phyloP scores from a whole-genome alignment of 2,113 vertebrate genomes.

The Myrmecophaga tridactyla region DNA sequence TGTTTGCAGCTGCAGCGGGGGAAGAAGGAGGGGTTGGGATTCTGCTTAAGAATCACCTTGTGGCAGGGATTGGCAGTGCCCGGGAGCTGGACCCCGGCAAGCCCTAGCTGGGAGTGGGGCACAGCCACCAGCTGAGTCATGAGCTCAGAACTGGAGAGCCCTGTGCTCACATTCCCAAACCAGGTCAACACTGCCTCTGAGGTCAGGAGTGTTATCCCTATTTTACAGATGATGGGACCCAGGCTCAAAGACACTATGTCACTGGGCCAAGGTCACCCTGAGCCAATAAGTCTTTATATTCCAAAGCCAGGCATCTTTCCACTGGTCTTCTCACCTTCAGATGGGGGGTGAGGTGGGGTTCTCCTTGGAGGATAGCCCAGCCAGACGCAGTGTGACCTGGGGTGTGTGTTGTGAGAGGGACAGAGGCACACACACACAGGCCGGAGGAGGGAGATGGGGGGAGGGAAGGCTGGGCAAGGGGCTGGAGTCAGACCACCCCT shows the following conservation, averaged over 20 bases:
- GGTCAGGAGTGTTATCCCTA: background rate
- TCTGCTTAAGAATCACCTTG: conserved; percentile 47
- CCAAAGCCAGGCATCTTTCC: background rate
- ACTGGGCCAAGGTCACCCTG: background rate
- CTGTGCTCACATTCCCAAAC: background rate
- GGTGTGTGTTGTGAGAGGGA: background rate
- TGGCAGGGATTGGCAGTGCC: conserved; percentile 31
- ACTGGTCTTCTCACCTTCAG: conserved; percentile 16
- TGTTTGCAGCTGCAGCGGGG: conserved; percentile 65
- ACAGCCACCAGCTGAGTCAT: background rate
- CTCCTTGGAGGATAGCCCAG: background rate
- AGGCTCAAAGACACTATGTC: background rate
- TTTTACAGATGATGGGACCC: background rate
- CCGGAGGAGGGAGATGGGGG: background rate
- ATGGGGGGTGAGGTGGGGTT: background rate
- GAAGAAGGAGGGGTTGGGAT: conserved; percentile 22
- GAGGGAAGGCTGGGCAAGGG: background rate
- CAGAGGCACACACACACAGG: background rate
- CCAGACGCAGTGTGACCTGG: background rate
- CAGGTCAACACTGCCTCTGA: conserved; percentile 1
- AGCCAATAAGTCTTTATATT: background rate
- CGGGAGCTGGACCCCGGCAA: conserved; percentile 30
- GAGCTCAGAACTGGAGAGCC: background rate
- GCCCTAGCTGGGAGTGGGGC: background rate
- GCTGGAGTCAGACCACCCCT: conserved; percentile 51